Conservation (phyloP, 2,888 invertebrate species). For the Oscheius sp. region DNA sequence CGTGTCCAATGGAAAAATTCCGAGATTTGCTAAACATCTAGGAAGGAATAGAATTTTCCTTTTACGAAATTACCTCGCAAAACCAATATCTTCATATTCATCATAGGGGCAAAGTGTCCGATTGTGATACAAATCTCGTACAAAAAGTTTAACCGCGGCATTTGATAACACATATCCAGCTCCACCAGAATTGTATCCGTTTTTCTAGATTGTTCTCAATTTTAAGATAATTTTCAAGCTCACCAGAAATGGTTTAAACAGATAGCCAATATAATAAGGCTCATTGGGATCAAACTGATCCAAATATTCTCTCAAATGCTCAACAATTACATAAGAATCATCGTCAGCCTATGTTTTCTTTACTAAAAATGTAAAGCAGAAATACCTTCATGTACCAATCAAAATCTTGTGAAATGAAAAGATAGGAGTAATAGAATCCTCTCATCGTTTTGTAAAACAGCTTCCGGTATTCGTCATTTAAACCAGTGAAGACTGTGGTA, state of each 20-base stretch:
- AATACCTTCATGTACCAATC: slow-evolving; percentile 66
- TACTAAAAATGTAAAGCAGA: no score
- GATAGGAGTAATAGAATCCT: slow-evolving; percentile 59
- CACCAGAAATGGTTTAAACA: slow-evolving; percentile 59
- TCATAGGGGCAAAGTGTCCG: slow-evolving; percentile 56
- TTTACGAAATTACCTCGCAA: slow-evolving; percentile 42
- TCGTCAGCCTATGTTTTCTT: slow-evolving; percentile 57
- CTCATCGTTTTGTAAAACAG: slow-evolving; percentile 62
- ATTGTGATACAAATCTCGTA: slow-evolving; percentile 49
- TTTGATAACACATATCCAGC: slow-evolving; percentile 62
- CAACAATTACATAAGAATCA: slow-evolving; percentile 64
- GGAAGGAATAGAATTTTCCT: neutral
- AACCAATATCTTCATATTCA: slow-evolving; percentile 61
- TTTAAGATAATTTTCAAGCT: neutral
- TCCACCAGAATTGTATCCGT: slow-evolving; percentile 66
- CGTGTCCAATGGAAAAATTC: slow-evolving; percentile 57
- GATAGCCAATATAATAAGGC: slow-evolving; percentile 61
- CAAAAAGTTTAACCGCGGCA: slow-evolving; percentile 55
- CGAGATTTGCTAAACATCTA: slow-evolving; percentile 53
- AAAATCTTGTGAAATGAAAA: slow-evolving; percentile 54
- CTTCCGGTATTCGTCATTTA: slow-evolving; percentile 53
- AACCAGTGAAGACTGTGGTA: slow-evolving; percentile 59
- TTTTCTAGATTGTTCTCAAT: slow-evolving; percentile 37
- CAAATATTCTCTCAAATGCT: slow-evolving; percentile 55
- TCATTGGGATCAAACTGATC: slow-evolving; percentile 47